Base-by-base conservation (phyloP, 2,113 vertebrate genomes). In the Chrysochloris asiatica region DNA sequence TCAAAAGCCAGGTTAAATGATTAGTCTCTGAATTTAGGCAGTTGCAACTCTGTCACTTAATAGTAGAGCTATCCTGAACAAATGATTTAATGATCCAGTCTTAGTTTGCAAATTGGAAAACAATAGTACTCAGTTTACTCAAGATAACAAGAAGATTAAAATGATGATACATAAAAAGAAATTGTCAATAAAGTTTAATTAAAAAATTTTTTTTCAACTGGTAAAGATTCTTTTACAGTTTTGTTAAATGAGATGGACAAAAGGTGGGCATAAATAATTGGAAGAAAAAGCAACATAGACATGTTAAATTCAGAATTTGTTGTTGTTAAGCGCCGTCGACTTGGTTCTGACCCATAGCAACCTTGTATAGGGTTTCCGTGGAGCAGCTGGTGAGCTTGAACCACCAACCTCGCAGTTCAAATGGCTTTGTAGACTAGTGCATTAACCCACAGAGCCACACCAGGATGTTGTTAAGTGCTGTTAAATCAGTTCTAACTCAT, bases 231-330 rank as follows among this genome's bases (percentile, higher is more conserved):
- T 54, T 54, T 54, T 52, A 2, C 16, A 6, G 10, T 11, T 76
- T 88, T 0, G 73, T 67, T 86, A 94, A 89, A 75, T 83, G 8
- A 67, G 10, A 45, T 36, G 43, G 73, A 7, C 48, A 86, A 48
- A 89, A 88, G 63, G 71, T 84, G 38, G 45, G 87, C 11, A 76
- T 22, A 84, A 82, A 88, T 79, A 90, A 89, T 38, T 69, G 21
- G 16, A 90, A 71, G 24, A 10, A 73, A 83, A 76, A 79, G 69
- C 1, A 72, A 52, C 45, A 56, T 28, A 72, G 81, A 78, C 50
- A 54, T 8, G 43, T 45, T 12, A 80, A 54, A 26, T 36, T n/a
- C n/a, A n/a, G n/a, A n/a, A n/a, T n/a, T n/a, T n/a, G n/a, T n/a
- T n/a, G n/a, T n/a, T n/a, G n/a, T n/a, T n/a, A n/a, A n/a, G n/a